Conservation (phyloP, 2,888 invertebrate genomes). For the Lacanobia wlatinum region DNA sequence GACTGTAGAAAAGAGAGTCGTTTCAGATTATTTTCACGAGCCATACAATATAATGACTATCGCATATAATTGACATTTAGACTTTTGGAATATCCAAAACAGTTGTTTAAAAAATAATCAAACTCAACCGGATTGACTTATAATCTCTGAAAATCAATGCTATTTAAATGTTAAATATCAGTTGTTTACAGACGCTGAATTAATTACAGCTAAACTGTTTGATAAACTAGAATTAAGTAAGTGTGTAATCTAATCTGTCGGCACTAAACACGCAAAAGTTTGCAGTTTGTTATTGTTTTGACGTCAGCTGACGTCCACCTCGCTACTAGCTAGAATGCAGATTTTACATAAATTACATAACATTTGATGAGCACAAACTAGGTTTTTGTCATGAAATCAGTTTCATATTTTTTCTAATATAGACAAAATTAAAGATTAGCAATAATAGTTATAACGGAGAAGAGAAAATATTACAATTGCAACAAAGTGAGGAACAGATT, state of each 20-base stretch:
- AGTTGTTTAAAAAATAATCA: not conserved
- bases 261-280: not conserved
- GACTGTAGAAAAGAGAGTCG: not conserved
- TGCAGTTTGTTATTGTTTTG: not conserved
- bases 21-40: not conserved
- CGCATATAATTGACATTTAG: not conserved
- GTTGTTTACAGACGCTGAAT: not conserved
- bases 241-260: not conserved
- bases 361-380: not conserved
- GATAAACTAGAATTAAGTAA: not conserved
- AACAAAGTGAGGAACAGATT: not conserved
- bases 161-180: not conserved
- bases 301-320: not conserved
- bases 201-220: constrained; percentile 6
- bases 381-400: not conserved
- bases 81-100: not conserved
- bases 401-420: not conserved
- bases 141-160: not conserved
- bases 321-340: not conserved
- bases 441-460: not conserved
- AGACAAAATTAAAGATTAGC: not conserved
- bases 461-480: not conserved
- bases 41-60: not conserved
- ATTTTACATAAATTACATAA: no score
- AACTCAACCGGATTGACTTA: not conserved